A percentile compares a stretch with the other conserved stretches of the same genome.
phyloP scores from a whole-genome alignment of 2,888 invertebrate species.

The Incurvaria masculella region DNA sequence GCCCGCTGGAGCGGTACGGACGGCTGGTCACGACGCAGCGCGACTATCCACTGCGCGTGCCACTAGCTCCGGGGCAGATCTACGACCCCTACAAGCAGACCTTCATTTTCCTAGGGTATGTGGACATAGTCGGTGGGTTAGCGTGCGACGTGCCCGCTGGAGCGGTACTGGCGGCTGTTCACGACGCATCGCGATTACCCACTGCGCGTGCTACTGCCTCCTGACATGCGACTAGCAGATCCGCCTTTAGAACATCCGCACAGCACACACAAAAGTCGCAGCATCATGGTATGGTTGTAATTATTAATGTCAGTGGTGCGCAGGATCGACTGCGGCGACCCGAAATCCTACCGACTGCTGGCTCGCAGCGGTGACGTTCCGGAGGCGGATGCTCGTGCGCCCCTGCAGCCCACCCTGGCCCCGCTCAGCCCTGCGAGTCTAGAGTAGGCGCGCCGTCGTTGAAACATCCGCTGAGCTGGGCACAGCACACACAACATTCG shows the following conservation, averaged over 20 bases:
- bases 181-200: slow-evolving; percentile 37
- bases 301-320: no score
- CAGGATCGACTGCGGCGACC: slow-evolving; percentile 42
- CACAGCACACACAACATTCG: no score
- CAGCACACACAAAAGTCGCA: no score
- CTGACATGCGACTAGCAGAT: no score
- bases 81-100: slow-evolving; percentile 50
- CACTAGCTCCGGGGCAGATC: slow-evolving; percentile 33
- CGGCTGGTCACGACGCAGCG: slow-evolving; percentile 34
- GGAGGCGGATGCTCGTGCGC: slow-evolving; percentile 38
- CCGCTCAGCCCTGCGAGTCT: slow-evolving; percentile 25
- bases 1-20: slow-evolving; percentile 39
- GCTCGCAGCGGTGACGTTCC: slow-evolving; percentile 34
- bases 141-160: slow-evolving; percentile 35
- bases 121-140: slow-evolving; percentile 37
- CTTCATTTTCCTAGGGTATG: slow-evolving; percentile 41
- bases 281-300: no score
- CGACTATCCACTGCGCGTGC: slow-evolving; percentile 37
- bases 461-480: no score
- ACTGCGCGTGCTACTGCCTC: slow-evolving; percentile 31
- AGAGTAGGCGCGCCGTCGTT: slow-evolving; percentile 4
- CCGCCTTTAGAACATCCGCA: no score
- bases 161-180: slow-evolving; percentile 38
- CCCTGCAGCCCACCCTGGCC: slow-evolving; percentile 29
- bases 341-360: slow-evolving; percentile 44